A percentile compares a stretch with the other conserved stretches of the same genome.
Evolutionary conservation across 2,888 invertebrate genomes (phyloP).

Genomic region (Clusia tigrina): DNA sequence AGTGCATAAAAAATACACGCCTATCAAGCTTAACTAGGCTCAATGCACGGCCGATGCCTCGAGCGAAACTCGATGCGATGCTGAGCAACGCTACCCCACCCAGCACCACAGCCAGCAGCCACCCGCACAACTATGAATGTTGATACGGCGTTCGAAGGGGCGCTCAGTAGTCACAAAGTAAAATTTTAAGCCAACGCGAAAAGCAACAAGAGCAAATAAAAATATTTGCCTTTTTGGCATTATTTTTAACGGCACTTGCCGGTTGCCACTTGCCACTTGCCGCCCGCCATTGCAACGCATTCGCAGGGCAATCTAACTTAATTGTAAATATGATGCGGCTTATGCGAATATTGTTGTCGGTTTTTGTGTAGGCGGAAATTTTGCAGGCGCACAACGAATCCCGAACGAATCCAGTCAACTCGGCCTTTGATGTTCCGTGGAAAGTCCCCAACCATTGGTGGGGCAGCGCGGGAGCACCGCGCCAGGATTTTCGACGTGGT

Average conservation of each 20-base stretch:
- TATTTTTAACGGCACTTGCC: slow-evolving; percentile 16
- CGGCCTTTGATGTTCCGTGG: too few species aligned
- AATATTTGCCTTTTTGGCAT: slow-evolving; percentile 14
- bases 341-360: background rate
- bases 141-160: too few species aligned
- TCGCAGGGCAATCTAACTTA: background rate
- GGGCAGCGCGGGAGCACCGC: too few species aligned
- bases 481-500: too few species aligned
- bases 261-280: slow-evolving; percentile 16
- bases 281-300: background rate
- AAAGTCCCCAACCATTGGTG: too few species aligned
- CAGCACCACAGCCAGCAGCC: too few species aligned
- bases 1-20: background rate
- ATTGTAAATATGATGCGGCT: background rate
- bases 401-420: too few species aligned
- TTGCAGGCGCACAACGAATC: too few species aligned
- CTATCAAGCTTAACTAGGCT: background rate
- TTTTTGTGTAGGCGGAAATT: too few species aligned
- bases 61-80: too few species aligned
- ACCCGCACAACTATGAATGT: too few species aligned
- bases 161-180: background rate
- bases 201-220: slow-evolving; percentile 8
- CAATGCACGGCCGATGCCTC: background rate
- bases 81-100: too few species aligned
- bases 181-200: background rate